phyloP scores from a whole-genome alignment of 2,888 invertebrate genomes.

The Acanthosepion lycidas region DNA sequence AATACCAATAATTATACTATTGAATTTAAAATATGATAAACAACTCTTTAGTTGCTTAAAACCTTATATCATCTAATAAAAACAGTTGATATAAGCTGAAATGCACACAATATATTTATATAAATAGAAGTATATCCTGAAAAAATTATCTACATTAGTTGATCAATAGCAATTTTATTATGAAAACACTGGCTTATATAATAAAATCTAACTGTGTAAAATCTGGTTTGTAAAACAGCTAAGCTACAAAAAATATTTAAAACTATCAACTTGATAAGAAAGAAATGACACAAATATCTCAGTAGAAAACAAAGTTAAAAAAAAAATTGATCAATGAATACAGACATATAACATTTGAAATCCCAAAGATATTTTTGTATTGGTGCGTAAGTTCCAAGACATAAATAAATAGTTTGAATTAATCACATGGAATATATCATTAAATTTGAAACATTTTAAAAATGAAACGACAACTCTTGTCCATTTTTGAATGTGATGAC shows the following conservation, averaged over 20 bases:
- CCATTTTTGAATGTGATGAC: conserved; percentile 33
- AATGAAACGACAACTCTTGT: background rate
- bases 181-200: too few species aligned
- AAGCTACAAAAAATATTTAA: background rate
- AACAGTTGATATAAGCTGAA: too few species aligned
- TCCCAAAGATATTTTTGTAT: conserved; percentile 24
- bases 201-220: background rate
- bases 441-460: conserved; percentile 33
- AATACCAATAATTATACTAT: too few species aligned
- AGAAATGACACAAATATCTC: background rate
- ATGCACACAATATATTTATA: too few species aligned
- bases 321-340: conserved; percentile 5
- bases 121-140: too few species aligned
- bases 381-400: background rate
- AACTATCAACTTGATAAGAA: background rate
- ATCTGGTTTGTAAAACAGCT: background rate
- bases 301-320: background rate
- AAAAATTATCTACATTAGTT: too few species aligned
- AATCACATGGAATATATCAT: conserved; percentile 14
- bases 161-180: too few species aligned
- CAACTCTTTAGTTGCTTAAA: too few species aligned
- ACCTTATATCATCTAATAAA: too few species aligned
- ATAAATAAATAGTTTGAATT: background rate
- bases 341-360: conserved; percentile 33
- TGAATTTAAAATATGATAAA: too few species aligned